Percentiles rank a stretch among this genome's conserved stretches.
phyloP scores from a whole-genome alignment of 2,113 vertebrate species.

The Varanus salvator region DNA sequence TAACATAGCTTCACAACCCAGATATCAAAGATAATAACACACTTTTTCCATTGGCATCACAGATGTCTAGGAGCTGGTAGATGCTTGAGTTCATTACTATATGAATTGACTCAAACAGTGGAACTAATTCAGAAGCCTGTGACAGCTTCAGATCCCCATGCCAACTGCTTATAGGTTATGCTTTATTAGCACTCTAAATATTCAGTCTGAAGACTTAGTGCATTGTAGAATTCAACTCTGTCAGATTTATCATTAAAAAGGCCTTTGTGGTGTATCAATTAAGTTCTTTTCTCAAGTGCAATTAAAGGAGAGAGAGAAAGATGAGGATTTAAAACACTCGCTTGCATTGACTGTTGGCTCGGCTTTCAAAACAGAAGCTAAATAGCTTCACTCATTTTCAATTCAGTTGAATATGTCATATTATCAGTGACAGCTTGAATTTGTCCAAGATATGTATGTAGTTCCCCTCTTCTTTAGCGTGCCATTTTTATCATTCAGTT shows the following conservation, averaged over 20 bases:
- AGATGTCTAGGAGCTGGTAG: background rate
- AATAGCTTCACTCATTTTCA: background rate
- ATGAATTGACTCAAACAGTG: slow-evolving; percentile 12
- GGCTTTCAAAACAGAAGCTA: background rate
- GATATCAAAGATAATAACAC: slow-evolving; percentile 24
- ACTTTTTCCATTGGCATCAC: background rate
- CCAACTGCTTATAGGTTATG: slow-evolving; percentile 7
- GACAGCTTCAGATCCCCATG: slow-evolving; percentile 1
- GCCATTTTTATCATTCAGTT: background rate
- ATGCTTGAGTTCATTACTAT: background rate
- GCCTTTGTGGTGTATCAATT: background rate
- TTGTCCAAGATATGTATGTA: background rate
- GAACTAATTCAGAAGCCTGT: slow-evolving; percentile 24
- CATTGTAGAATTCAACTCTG: background rate
- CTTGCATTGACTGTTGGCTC: background rate
- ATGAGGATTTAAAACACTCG: background rate
- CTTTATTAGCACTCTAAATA: slow-evolving; percentile 26
- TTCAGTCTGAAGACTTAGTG: background rate
- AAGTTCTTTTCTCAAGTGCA: background rate
- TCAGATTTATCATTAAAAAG: background rate
- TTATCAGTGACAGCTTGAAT: background rate
- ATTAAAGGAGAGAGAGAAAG: background rate
- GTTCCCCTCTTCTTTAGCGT: background rate
- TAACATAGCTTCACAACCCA: slow-evolving; percentile 11
- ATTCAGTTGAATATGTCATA: background rate